Base-by-base conservation (phyloP, 2,888 invertebrate species). In the Apodemia hepburni region DNA sequence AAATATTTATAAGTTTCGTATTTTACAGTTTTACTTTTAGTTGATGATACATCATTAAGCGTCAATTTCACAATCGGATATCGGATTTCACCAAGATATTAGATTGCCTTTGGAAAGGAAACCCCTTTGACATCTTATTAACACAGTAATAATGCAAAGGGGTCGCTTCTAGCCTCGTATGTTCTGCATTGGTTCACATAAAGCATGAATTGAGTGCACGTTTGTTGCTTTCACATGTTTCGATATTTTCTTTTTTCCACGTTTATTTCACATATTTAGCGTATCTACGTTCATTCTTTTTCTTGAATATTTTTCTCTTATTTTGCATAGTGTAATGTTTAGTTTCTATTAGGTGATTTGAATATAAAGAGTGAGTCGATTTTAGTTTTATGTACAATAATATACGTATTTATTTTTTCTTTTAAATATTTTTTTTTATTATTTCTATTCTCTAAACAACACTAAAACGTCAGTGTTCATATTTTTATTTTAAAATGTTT, bases 71-170 rank as follows among this genome's bases (percentile, higher is more conserved):
- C 8, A 6, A n/a, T 47, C 15, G 47, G 17, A 17, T n/a, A n/a
- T n/a, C n/a, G n/a, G n/a, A n/a, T n/a, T n/a, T n/a, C n/a, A n/a
- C 17, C 8, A 17, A 17, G 17, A 8, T 7, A 47, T 2, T n/a
- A 47, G 47, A 47, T 47, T 17, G 47, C 33, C 12, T 22, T 51
- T 12, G 69, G 69, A 70, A 73, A 70, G 71, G 73, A 70, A 77
- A 80, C 80, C 76, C 75, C 79, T 81, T 78, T 77, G 74, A 66
- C 75, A 77, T 76, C 77, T 64, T 71, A 80, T 73, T 78, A 79
- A 75, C 76, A 79, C 79, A 79, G 76, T 82, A 77, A 76, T 70
- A 72, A 75, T 72, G 85, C 77, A 78, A 76, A 72, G 79, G 78
- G 78, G 77, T 78, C 69, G 81, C 71, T 65, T 42, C 38, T 58